Base-by-base conservation (phyloP, 2,797 vertebrate genomes). In the Tokudaia tokunoshimensis region DNA sequence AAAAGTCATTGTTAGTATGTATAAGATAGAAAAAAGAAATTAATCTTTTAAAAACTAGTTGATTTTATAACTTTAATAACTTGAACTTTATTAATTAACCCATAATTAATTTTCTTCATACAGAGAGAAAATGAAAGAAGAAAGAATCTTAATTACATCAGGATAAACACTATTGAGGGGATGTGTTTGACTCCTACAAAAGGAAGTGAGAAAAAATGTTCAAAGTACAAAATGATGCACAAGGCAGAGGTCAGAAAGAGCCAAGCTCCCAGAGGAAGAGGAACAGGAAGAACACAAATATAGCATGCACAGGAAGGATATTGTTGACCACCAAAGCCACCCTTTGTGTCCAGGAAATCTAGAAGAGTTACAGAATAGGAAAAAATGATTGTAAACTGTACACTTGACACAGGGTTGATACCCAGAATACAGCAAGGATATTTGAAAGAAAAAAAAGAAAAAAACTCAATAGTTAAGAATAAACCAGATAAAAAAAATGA, bases 261-360 rank as follows among this genome's bases (percentile, higher is more conserved):
- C 13, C 55, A 31, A 83, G 15, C 57, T 83, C 44, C 61, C 82
- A 81, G 37, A 65, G 26, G 19, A 63, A 93, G 93, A n/a, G 93
- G 84, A 52, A 31, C 13, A 88, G 92, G 94, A 95, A 91, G 76
- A 87, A 24, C 65, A 57, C 37, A 83, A 94, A 95, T 52, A 92
- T 1, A 83, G 70, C 70, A 91, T 55, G n/a, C 82, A 92, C 95
- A 93, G 94, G 95, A 97, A 97, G 72, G 47, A 65, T 41, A 57
- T 47, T 22, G 47, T 34, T 29, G 63, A 83, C 70, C 26, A 22
- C 74, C 19, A 0, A 92, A 83, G 79, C 74, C 47, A 57, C 76
- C 15, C 70, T 97, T 97, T 96, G 94, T 97, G 89, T 74, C 19
- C 89, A 70, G 92, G 82, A 96, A 97, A 44, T 57, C 47, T 13